These are phyloP conservation scores for Marmota monax DNA, from an alignment of 2,113 vertebrate species.

Conservation along the genomic window DNA sequence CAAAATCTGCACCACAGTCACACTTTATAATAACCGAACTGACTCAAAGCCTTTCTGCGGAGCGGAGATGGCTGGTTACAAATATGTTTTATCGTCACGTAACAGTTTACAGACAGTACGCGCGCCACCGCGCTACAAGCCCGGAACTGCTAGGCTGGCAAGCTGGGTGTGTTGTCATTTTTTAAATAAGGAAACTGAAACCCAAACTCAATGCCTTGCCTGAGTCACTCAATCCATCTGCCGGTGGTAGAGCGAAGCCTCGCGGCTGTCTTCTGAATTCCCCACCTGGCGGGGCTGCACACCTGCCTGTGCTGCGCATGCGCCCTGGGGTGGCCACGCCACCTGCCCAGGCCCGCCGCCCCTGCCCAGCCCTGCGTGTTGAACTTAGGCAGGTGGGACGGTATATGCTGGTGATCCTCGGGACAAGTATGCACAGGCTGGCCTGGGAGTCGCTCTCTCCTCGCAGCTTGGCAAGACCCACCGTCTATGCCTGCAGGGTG, in stretches of 20 bases:
- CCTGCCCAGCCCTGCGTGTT: accelerated
- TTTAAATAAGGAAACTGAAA: not conserved
- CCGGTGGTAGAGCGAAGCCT: accelerated
- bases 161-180: not conserved
- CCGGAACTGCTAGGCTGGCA: not conserved
- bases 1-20: not conserved
- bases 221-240: not conserved
- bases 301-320: accelerated
- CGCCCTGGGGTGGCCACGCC: accelerated
- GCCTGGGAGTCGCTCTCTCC: not conserved
- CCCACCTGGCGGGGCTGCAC: accelerated
- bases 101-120: not conserved
- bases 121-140: not conserved
- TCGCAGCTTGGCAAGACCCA: not conserved
- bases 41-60: not conserved
- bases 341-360: too few relatives aligned
- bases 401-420: accelerated
- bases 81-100: not conserved
- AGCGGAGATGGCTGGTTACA: not conserved
- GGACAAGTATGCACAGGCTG: not conserved
- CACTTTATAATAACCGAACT: not conserved
- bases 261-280: not conserved
- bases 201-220: not conserved
- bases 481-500: accelerated
- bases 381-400: not conserved